These are phyloP conservation scores for Brachionus paranguensis DNA, from an alignment of 1,140 invertebrate genomes.

Conservation along the genomic window DNA sequence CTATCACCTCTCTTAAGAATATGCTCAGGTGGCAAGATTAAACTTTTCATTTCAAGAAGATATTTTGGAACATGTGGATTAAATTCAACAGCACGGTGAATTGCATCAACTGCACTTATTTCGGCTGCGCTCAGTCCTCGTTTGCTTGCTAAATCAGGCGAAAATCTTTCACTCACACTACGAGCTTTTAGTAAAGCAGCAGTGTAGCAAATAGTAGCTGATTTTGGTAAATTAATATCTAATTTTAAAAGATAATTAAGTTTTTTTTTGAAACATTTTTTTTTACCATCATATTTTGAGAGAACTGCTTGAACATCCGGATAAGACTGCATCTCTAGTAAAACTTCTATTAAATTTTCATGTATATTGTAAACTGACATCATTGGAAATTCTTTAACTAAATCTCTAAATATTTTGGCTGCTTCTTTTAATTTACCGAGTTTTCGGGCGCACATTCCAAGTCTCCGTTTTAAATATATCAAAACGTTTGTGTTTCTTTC, in stretches of 20 bases:
- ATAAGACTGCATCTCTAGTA: slow-evolving; percentile 91
- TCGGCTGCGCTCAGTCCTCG: slow-evolving; percentile 78
- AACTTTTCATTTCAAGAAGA: slow-evolving; percentile 87
- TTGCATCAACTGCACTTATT: slow-evolving; percentile 89
- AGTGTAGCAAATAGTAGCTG: slow-evolving; percentile 94
- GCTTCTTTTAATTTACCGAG: slow-evolving; percentile 83
- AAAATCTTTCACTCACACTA: slow-evolving; percentile 76
- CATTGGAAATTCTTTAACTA: slow-evolving; percentile 89
- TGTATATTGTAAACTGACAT: slow-evolving; percentile 92
- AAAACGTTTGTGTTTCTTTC: slow-evolving; percentile 84
- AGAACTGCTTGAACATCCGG: slow-evolving; percentile 91
- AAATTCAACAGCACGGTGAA: slow-evolving; percentile 93
- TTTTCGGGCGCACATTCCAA: slow-evolving; percentile 93
- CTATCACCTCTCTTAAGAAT: slow-evolving; percentile 94
- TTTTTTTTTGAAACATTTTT: background rate
- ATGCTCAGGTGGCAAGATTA: slow-evolving; percentile 92
- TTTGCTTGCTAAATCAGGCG: slow-evolving; percentile 78
- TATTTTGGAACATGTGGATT: slow-evolving; percentile 95
- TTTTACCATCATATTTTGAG: slow-evolving; percentile 78
- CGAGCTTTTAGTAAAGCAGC: slow-evolving; percentile 86
- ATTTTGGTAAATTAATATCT: slow-evolving; percentile 88
- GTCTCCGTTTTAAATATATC: slow-evolving; percentile 83
- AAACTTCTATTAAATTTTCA: slow-evolving; percentile 91
- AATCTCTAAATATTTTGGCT: slow-evolving; percentile 91
- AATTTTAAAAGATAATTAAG: slow-evolving; percentile 29